Base-by-base conservation (phyloP, 1,140 invertebrate genomes). In the Chymomyza costata region DNA sequence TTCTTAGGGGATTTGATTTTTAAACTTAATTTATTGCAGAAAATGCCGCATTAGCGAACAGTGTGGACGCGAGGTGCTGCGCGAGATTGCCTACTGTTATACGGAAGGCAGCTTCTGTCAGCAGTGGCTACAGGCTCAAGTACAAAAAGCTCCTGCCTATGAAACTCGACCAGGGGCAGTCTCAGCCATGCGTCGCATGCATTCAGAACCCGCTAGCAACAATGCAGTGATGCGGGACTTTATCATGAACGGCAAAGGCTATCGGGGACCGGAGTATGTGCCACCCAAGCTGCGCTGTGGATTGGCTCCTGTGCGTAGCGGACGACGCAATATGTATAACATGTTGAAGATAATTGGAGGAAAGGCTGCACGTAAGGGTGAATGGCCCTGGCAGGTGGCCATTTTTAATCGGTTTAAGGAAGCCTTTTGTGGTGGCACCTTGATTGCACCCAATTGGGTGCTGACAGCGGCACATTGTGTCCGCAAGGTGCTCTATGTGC, bases 311-410 rank as follows among this genome's bases (percentile, higher is more conserved):
- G 78, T 85, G 13, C 58, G 86, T 57, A 65, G 25, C 49, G 85
- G 46, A 2, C 41, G 76, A 32, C 66, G 76, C 10, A 86, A 85
- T 55, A 82, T 88, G 83, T 76, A 86, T 11, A 67, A 87, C 35
- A 90, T 91, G 89, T 80, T 93, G 25, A 90, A 92, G 59, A 97
- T 97, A 18, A 94, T 97, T 35, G 96, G 96, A 0, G 96, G 96
- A 0, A 87, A 89, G 35, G 91, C 93, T 41, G 88, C 94, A 0
- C 84, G 87, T 2, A 91, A 90, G 55, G 93, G 94, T 6, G 91
- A 91, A 69, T 98, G 96, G 96, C 94, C 95, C 0, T 97, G 96
- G 96, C 93, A 96, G 87, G 94, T 97, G 11, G 95, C 94, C 30
- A 90, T 97, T 11, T 86, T 97, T 16, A 97, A 96, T 84, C 89